Percentiles rank a stretch among this genome's conserved stretches.
Conservation (phyloP, 37 sponge, comb jelly and placozoan species). For the Chondrosia reniformis region DNA sequence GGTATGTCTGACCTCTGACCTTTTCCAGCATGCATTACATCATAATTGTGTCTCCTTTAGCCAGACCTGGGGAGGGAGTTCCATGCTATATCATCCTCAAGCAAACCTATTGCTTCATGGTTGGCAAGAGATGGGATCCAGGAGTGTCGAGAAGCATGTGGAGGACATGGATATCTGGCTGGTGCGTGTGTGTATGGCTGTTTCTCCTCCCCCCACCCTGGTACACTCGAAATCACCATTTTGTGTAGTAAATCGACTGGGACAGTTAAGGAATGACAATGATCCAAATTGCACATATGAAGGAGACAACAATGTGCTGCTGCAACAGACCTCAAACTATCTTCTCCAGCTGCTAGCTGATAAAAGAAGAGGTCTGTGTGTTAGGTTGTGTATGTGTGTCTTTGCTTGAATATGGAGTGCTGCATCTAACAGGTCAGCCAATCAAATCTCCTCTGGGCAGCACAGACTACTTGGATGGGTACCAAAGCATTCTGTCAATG, state of each 20-base stretch:
- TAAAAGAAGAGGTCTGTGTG: not conserved
- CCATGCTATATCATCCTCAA: slow-evolving; percentile 78
- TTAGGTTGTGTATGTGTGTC: not conserved
- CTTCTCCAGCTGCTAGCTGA: slow-evolving; percentile 49
- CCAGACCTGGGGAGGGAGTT: slow-evolving; percentile 74
- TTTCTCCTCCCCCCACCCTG: not conserved
- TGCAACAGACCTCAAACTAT: slow-evolving; percentile 90
- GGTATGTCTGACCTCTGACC: slow-evolving; percentile 16
- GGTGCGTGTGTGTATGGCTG: slow-evolving; percentile 22
- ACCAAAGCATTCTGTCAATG: slow-evolving; percentile 30
- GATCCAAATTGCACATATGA: slow-evolving; percentile 90
- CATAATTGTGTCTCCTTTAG: slow-evolving; percentile 9
- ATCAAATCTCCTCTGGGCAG: slow-evolving; percentile 48
- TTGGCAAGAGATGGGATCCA: slow-evolving; percentile 74
- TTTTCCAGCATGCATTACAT: too few relatives aligned
- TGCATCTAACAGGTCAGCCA: slow-evolving; percentile 20
- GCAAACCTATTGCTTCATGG: slow-evolving; percentile 74
- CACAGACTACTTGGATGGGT: slow-evolving; percentile 49
- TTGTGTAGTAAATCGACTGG: slow-evolving; percentile 66
- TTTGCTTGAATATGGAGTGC: not conserved
- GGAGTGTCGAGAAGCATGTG: slow-evolving; percentile 96
- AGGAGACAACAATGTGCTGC: slow-evolving; percentile 90
- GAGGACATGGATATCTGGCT: slow-evolving; percentile 94
- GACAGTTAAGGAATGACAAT: slow-evolving; percentile 69
- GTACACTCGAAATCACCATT: not conserved